Percentiles rank a stretch among this genome's conserved stretches.
These are phyloP conservation scores for Anolis sagrei DNA, from an alignment of 2,113 vertebrate species.

Conservation along the genomic window DNA sequence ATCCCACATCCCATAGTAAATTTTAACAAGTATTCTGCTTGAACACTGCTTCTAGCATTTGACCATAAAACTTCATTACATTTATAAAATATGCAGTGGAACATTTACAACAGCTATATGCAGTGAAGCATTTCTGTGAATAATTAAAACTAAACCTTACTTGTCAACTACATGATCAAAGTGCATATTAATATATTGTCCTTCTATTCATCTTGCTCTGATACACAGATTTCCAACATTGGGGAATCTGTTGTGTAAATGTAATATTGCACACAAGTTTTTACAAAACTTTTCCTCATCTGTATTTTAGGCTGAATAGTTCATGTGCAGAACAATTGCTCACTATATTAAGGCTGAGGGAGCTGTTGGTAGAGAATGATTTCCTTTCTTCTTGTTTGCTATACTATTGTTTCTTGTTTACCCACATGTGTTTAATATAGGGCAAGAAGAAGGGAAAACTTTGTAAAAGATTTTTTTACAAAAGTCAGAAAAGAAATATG, in stretches of 20 bases:
- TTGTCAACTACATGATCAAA: slow-evolving; percentile 8
- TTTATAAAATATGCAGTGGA: slow-evolving; percentile 53
- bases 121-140: slow-evolving; percentile 39
- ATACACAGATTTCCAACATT: neutral
- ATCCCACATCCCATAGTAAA: slow-evolving; percentile 7
- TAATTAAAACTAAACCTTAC: slow-evolving; percentile 53
- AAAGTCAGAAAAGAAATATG: neutral
- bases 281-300: neutral
- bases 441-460: neutral
- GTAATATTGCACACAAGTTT: neutral
- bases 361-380: neutral
- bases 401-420: neutral
- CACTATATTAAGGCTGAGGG: neutral
- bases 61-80: slow-evolving; percentile 38
- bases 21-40: slow-evolving; percentile 14
- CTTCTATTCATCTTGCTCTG: slow-evolving; percentile 24
- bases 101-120: slow-evolving; percentile 19
- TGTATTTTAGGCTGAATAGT: neutral
- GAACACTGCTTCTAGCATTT: slow-evolving; percentile 38
- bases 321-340: neutral
- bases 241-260: slow-evolving; percentile 58
- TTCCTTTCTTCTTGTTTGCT: neutral
- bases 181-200: slow-evolving; percentile 25
- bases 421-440: neutral
- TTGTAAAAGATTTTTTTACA: neutral